These are phyloP conservation scores for Serrognathus titanus DNA, from an alignment of 2,888 invertebrate species.

Conservation along the genomic window DNA sequence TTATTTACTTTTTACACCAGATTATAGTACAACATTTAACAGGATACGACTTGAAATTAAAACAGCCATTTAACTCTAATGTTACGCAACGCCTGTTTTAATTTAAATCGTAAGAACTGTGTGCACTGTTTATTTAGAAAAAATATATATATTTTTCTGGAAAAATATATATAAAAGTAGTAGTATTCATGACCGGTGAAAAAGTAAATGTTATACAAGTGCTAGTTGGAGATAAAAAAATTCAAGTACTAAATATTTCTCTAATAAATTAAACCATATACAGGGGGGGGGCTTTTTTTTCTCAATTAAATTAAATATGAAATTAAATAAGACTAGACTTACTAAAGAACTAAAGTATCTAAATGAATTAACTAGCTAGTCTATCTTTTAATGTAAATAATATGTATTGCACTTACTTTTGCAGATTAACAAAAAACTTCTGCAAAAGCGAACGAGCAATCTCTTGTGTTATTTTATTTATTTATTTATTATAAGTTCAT, in stretches of 20 bases:
- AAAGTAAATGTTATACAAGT: neutral
- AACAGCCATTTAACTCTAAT: too few species aligned
- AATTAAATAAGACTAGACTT: conserved; percentile 24
- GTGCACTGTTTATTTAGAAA: too few species aligned
- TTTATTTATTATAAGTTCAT: conserved; percentile 35
- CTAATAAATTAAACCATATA: conserved; percentile 23
- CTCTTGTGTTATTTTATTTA: conserved; percentile 10
- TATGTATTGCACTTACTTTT: conserved; percentile 45
- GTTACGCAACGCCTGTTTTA: too few species aligned
- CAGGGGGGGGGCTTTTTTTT: conserved; percentile 7
- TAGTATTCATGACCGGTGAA: too few species aligned
- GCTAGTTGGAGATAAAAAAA: neutral
- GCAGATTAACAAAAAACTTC: conserved; percentile 45
- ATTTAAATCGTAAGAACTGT: too few species aligned
- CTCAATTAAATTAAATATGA: conserved; percentile 2
- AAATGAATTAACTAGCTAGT: conserved; percentile 25
- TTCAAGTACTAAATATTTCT: conserved; percentile 13
- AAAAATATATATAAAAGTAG: too few species aligned
- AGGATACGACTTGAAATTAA: too few species aligned
- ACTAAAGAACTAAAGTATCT: conserved; percentile 16
- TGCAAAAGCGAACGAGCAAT: conserved; percentile 45
- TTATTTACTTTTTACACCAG: conserved; percentile 4
- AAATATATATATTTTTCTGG: too few species aligned
- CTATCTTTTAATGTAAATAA: conserved; percentile 8
- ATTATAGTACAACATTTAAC: neutral